A percentile compares a stretch with the other conserved stretches of the same genome.
These are phyloP conservation scores for Habropoda laboriosa DNA, from an alignment of 1,140 invertebrate genomes.

Conservation along the genomic window DNA sequence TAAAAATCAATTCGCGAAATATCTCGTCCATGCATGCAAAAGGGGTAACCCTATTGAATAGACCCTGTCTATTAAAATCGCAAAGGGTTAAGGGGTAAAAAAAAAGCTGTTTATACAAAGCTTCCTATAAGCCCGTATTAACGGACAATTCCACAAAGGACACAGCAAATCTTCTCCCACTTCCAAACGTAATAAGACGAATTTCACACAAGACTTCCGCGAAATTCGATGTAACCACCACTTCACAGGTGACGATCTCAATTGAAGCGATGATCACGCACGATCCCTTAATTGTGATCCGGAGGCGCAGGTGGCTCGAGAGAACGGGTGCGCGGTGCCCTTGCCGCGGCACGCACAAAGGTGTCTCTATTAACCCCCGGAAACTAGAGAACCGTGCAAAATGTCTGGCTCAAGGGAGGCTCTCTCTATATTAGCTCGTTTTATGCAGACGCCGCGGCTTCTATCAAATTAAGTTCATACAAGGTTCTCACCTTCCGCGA, in stretches of 20 bases:
- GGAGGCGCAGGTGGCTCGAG: conserved; percentile 22
- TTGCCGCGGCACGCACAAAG: conserved; percentile 35
- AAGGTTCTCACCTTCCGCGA: conserved; percentile 28
- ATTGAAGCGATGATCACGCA: conserved; percentile 27
- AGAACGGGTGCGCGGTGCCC: conserved; percentile 15
- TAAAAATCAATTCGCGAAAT: too few relatives aligned
- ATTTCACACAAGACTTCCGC: not conserved
- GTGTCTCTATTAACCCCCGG: conserved; percentile 38
- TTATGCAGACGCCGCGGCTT: conserved; percentile 50
- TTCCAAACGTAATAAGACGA: not conserved
- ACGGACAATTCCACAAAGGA: too few relatives aligned
- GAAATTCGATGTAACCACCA: not conserved
- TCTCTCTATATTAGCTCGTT: conserved; percentile 62
- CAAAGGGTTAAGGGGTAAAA: too few relatives aligned
- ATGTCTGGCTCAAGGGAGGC: conserved; percentile 29
- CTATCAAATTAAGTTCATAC: conserved; percentile 61
- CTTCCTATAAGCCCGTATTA: too few relatives aligned
- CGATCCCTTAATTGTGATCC: conserved; percentile 29
- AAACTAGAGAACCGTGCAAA: conserved; percentile 54
- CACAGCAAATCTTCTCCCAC: too few relatives aligned
- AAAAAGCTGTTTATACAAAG: too few relatives aligned
- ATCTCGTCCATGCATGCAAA: too few relatives aligned
- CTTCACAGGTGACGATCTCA: conserved; percentile 28
- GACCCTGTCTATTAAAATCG: too few relatives aligned
- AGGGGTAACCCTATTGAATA: too few relatives aligned